Conservation (phyloP, 2,888 invertebrate species). For the Morpho helenor region DNA sequence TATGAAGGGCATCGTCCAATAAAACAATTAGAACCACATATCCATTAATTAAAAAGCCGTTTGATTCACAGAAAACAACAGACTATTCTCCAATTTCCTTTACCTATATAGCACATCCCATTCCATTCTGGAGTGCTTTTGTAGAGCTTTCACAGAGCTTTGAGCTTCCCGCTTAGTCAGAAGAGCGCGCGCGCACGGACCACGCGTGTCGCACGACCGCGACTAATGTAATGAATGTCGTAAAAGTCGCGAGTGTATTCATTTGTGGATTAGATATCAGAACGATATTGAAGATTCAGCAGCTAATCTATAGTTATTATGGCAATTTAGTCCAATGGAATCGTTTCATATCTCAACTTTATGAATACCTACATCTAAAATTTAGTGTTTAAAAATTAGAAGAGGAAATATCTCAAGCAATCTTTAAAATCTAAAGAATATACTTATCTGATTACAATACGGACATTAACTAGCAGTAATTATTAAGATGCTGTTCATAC, state of each 20-base stretch:
- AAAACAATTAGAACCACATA: constrained; percentile 10
- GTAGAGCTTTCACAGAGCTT: constrained; percentile 44
- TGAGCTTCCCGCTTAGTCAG: constrained; percentile 66
- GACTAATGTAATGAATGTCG: constrained; percentile 16
- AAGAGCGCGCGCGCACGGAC: constrained; percentile 64
- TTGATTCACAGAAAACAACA: constrained; percentile 21
- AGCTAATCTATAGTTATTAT: neutral
- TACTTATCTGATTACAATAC: too few relatives aligned
- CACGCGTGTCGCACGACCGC: constrained; percentile 43
- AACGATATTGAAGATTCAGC: constrained; percentile 18
- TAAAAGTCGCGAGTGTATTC: constrained; percentile 23
- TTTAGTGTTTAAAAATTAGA: too few relatives aligned
- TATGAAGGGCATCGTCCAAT: neutral
- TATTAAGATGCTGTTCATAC: neutral
- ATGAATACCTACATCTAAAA: too few relatives aligned
- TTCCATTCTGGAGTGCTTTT: constrained; percentile 19
- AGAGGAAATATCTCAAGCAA: too few relatives aligned
- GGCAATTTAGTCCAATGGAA: neutral
- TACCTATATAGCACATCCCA: constrained; percentile 17
- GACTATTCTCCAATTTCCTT: constrained; percentile 23
- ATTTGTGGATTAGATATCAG: constrained; percentile 35
- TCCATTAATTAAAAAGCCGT: constrained; percentile 22
- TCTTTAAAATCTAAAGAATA: too few relatives aligned
- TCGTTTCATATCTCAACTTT: too few relatives aligned
- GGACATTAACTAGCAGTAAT: too few relatives aligned